These are phyloP conservation scores for Amorpha juglandis DNA, from an alignment of 2,888 invertebrate genomes.

Conservation along the genomic window DNA sequence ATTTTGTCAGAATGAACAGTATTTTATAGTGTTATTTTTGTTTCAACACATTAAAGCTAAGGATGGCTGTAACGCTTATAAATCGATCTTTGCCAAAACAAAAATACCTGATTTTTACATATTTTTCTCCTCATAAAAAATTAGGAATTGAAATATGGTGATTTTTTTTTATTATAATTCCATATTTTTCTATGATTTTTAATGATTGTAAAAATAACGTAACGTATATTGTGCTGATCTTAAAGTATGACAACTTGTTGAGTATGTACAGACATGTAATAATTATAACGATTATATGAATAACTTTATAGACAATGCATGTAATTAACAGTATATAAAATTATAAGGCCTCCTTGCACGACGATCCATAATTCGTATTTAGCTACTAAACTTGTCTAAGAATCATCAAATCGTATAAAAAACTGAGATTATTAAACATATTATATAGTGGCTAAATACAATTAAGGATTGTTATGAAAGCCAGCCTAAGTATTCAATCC, in stretches of 20 bases:
- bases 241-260: background rate
- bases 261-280: background rate
- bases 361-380: too few relatives aligned
- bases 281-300: background rate
- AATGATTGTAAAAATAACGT: too few relatives aligned
- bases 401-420: too few relatives aligned
- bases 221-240: too few relatives aligned
- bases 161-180: too few relatives aligned
- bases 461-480: too few relatives aligned
- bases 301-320: background rate
- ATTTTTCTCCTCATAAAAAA: background rate
- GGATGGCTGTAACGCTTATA: constrained; percentile 60
- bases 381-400: too few relatives aligned
- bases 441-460: too few relatives aligned
- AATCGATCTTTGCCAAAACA: constrained; percentile 14
- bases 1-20: constrained; percentile 20
- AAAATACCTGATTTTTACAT: background rate
- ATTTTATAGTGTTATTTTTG: constrained; percentile 27
- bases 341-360: too few relatives aligned
- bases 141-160: too few relatives aligned
- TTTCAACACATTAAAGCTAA: constrained; percentile 65
- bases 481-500: background rate
- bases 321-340: background rate
- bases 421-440: too few relatives aligned
- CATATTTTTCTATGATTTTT: too few relatives aligned